A percentile compares a stretch with the other conserved stretches of the same genome.
These are phyloP conservation scores for Drosophila quadrilineata DNA, from an alignment of 1,140 invertebrate species.

Conservation along the genomic window DNA sequence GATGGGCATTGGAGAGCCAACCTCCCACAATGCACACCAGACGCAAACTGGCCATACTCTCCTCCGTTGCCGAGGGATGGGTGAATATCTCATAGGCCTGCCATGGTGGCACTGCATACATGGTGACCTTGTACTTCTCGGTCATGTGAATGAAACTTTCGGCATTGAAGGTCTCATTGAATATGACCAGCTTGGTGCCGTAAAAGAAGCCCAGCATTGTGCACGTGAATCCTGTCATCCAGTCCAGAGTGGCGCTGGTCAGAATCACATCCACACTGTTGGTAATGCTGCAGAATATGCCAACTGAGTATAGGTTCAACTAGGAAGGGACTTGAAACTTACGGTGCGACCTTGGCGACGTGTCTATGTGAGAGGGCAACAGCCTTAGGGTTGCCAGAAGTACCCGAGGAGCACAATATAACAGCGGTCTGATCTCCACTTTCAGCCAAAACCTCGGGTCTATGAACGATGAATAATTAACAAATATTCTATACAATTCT, in stretches of 20 bases:
- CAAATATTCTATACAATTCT: neutral
- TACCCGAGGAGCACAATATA: conserved; percentile 86
- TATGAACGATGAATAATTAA: no score
- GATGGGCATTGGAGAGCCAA: conserved; percentile 25
- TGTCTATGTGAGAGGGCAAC: conserved; percentile 84
- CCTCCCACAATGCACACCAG: conserved; percentile 35
- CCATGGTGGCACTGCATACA: conserved; percentile 51
- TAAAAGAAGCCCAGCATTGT: conserved; percentile 37
- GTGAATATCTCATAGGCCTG: conserved; percentile 58
- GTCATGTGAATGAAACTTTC: conserved; percentile 23
- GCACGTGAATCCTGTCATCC: conserved; percentile 53
- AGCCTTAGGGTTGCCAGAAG: conserved; percentile 90
- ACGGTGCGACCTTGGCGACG: conserved; percentile 25
- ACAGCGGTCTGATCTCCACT: conserved; percentile 50
- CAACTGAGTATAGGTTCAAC: neutral
- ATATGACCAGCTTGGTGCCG: conserved; percentile 46
- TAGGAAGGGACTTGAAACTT: neutral
- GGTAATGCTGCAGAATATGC: conserved; percentile 16
- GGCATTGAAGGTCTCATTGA: conserved; percentile 45
- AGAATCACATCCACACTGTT: conserved; percentile 38
- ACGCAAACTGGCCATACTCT: conserved; percentile 28
- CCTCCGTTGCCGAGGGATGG: conserved; percentile 26
- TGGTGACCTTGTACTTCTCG: conserved; percentile 48
- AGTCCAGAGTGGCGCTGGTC: conserved; percentile 50
- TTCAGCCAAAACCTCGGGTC: conserved; percentile 26